Evolutionary conservation across 2,797 vertebrate genomes (phyloP).

Genomic region (Sebastolobus altivelis): DNA sequence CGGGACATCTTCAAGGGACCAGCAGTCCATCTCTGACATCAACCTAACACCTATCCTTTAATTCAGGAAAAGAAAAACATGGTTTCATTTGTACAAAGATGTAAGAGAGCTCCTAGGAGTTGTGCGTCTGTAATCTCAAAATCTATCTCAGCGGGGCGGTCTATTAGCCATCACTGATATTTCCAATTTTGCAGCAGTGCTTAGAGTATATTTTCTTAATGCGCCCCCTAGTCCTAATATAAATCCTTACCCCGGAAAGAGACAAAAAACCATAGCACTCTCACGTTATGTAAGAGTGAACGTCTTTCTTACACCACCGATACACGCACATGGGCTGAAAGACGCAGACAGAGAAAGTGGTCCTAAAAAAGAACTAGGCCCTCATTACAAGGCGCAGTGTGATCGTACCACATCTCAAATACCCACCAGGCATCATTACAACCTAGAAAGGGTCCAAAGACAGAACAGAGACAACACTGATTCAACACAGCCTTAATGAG

Average conservation of each 20-base stretch:
- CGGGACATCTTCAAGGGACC: slow-evolving; percentile 64
- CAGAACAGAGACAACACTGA: slow-evolving; percentile 75
- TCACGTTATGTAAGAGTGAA: slow-evolving; percentile 53
- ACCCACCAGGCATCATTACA: slow-evolving; percentile 83
- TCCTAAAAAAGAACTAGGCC: slow-evolving; percentile 70
- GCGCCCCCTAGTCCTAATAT: slow-evolving; percentile 18
- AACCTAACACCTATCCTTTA: slow-evolving; percentile 65
- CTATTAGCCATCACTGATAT: slow-evolving; percentile 28
- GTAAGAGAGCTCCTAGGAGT: slow-evolving; percentile 39
- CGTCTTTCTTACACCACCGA: slow-evolving; percentile 43
- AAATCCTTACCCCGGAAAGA: slow-evolving; percentile 41
- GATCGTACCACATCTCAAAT: slow-evolving; percentile 74
- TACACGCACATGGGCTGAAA: slow-evolving; percentile 44
- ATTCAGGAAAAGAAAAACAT: slow-evolving; percentile 56
- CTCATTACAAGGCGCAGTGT: slow-evolving; percentile 72
- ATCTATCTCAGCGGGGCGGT: slow-evolving; percentile 19
- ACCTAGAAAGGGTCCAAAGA: slow-evolving; percentile 74
- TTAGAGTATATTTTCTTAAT: slow-evolving; percentile 50
- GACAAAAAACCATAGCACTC: slow-evolving; percentile 11
- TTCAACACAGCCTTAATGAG: slow-evolving; percentile 80
- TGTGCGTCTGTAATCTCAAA: slow-evolving; percentile 31
- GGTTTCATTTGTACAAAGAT: slow-evolving; percentile 60
- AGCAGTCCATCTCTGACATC: slow-evolving; percentile 51
- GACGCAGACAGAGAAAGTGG: slow-evolving; percentile 40
- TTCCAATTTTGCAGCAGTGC: slow-evolving; percentile 32